A percentile compares a stretch with the other conserved stretches of the same genome.
These are phyloP conservation scores for Agelaius phoeniceus DNA, from an alignment of 2,113 vertebrate genomes.

Conservation along the genomic window DNA sequence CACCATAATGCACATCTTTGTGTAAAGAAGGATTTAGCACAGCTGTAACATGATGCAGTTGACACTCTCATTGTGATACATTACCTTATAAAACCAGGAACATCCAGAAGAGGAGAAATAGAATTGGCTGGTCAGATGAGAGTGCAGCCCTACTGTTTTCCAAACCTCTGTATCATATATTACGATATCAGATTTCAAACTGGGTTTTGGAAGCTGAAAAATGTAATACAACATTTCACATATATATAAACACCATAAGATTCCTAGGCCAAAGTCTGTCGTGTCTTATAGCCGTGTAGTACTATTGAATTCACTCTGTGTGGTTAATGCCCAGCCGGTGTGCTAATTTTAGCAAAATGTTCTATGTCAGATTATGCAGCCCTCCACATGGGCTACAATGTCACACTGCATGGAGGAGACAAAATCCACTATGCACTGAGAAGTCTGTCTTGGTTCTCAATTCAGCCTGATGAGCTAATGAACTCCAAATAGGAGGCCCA, in stretches of 20 bases:
- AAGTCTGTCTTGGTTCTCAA: background rate
- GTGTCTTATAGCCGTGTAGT: background rate
- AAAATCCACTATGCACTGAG: background rate
- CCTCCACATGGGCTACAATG: background rate
- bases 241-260: background rate
- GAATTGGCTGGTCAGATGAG: background rate
- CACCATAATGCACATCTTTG: slow-evolving; percentile 41
- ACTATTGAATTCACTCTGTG: background rate
- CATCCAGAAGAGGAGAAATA: background rate
- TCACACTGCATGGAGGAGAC: background rate
- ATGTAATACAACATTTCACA: background rate
- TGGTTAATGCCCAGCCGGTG: background rate
- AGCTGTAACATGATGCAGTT: slow-evolving; percentile 16
- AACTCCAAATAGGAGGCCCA: background rate
- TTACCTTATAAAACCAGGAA: slow-evolving; percentile 38
- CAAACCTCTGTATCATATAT: background rate
- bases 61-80: slow-evolving; percentile 7
- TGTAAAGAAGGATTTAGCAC: slow-evolving; percentile 49
- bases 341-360: background rate
- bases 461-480: background rate
- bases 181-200: background rate
- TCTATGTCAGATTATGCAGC: background rate
- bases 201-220: slow-evolving; percentile 8
- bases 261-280: background rate
- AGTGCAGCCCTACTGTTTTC: background rate